phyloP scores from a whole-genome alignment of 2,888 invertebrate species.

The Dicyrtoma fusca region DNA sequence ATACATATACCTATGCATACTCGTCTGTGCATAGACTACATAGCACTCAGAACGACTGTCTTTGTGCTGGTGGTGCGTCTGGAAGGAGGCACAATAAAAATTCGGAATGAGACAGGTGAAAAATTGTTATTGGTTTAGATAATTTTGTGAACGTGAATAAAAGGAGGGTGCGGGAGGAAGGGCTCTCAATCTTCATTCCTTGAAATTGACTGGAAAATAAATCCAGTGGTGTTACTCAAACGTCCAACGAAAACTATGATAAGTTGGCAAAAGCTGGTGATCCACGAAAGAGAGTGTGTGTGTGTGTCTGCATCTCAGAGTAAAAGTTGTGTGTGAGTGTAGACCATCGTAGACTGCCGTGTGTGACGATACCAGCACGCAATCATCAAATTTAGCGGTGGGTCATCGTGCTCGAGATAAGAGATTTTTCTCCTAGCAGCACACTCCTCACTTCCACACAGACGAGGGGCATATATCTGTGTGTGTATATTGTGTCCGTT shows the following conservation, averaged over 20 bases:
- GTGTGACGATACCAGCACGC: slow-evolving; percentile 37
- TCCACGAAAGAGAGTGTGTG: not conserved
- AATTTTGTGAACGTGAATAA: not conserved
- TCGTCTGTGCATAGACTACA: too few relatives aligned
- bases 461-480: not conserved
- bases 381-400: slow-evolving; percentile 42
- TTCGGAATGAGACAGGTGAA: slow-evolving; percentile 21
- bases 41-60: too few relatives aligned
- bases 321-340: too few relatives aligned
- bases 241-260: slow-evolving; percentile 31
- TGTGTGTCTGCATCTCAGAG: not conserved
- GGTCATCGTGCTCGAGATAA: slow-evolving; percentile 32
- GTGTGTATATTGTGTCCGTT: too few relatives aligned
- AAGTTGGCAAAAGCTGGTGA: slow-evolving; percentile 22
- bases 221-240: slow-evolving; percentile 33
- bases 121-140: slow-evolving; percentile 21
- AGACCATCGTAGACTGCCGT: slow-evolving; percentile 2
- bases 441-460: not conserved
- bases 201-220: slow-evolving; percentile 36
- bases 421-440: slow-evolving; percentile 7
- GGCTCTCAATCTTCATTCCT: slow-evolving; percentile 36
- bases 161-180: too few relatives aligned
- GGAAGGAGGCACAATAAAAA: slow-evolving; percentile 1
- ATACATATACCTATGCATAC: too few relatives aligned
- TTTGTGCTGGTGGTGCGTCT: not conserved